Percentiles rank a stretch among this genome's conserved stretches.
Evolutionary conservation across 2,113 vertebrate genomes (phyloP).

Genomic region (Hymenochirus boettgeri): DNA sequence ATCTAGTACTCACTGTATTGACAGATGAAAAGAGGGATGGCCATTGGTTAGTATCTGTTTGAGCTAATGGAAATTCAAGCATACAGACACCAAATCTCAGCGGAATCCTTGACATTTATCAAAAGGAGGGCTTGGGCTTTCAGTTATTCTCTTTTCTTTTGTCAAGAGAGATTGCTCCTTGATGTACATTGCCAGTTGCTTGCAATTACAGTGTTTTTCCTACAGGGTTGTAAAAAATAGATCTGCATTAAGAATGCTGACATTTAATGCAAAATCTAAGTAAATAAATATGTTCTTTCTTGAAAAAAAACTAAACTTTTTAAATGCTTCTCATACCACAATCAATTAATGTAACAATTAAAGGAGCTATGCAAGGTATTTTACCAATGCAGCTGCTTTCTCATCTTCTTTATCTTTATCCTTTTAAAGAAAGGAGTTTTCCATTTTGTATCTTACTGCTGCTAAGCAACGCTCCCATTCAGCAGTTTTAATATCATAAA

Average conservation of each 20-base stretch:
- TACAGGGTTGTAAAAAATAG: constrained; percentile 3
- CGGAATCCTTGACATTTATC: constrained; percentile 25
- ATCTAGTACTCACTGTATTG: constrained; percentile 13
- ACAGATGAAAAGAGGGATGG: constrained; percentile 33
- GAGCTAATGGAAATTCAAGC: constrained; percentile 21
- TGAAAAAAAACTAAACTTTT: background rate
- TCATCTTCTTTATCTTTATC: constrained; percentile 6
- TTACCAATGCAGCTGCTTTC: background rate
- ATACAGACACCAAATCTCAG: constrained; percentile 3
- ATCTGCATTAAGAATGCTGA: constrained; percentile 34
- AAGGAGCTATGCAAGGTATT: background rate
- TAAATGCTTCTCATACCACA: background rate
- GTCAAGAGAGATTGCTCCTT: constrained; percentile 6
- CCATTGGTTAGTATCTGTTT: background rate
- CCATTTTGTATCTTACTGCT: constrained; percentile 1
- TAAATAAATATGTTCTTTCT: background rate
- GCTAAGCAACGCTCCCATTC: constrained; percentile 7
- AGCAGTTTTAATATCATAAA: constrained; percentile 8
- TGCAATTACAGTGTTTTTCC: constrained; percentile 21
- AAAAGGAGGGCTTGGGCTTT: background rate
- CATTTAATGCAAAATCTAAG: constrained; percentile 12
- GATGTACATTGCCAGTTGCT: constrained; percentile 8
- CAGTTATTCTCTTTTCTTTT: constrained; percentile 35
- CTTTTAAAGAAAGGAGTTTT: background rate
- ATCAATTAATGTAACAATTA: background rate